phyloP scores from a whole-genome alignment of 2,888 invertebrate species.

The Neoitamus cyanurus region DNA sequence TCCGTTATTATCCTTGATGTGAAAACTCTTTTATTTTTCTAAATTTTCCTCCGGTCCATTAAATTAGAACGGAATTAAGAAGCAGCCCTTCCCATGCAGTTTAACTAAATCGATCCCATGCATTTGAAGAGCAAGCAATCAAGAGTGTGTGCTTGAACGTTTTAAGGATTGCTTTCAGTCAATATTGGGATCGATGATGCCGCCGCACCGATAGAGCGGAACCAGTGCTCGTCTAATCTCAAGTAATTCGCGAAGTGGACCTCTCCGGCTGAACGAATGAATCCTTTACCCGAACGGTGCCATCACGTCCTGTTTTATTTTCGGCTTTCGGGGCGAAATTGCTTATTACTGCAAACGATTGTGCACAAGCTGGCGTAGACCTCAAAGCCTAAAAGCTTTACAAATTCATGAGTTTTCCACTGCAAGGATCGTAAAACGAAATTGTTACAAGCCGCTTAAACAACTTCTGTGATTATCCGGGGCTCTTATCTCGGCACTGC shows the following conservation, averaged over 20 bases:
- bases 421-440: conserved; percentile 8
- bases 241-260: background rate
- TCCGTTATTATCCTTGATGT: too few relatives aligned
- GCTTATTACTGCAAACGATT: background rate
- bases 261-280: background rate
- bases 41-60: too few relatives aligned
- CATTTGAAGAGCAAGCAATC: background rate
- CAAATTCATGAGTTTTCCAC: background rate
- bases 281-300: background rate
- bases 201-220: background rate
- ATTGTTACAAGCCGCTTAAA: conserved; percentile 12
- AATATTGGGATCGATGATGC: background rate
- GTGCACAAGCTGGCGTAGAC: background rate
- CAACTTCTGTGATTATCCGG: background rate
- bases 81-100: too few relatives aligned
- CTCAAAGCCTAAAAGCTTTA: background rate
- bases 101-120: background rate
- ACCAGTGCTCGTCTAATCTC: background rate
- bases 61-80: too few relatives aligned
- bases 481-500: background rate
- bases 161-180: background rate
- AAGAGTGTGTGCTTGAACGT: background rate
- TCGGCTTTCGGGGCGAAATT: background rate
- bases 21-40: too few relatives aligned
- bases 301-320: background rate